Conservation (phyloP, 2,888 invertebrate species). For the Caenorhabditis virilis region DNA sequence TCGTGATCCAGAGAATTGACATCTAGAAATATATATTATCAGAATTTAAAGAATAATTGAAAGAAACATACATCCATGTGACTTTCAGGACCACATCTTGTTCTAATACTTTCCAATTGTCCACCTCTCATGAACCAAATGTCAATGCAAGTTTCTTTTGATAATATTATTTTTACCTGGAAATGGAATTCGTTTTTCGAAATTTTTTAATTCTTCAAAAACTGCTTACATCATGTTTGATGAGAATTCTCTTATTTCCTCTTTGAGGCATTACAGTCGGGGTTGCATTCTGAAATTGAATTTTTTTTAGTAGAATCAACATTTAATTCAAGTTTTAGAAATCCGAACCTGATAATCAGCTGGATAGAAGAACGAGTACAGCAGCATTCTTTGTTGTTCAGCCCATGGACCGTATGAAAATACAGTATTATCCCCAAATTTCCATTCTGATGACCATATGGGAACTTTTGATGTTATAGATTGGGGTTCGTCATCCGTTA, state of each 20-base stretch:
- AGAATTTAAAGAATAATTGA: not conserved
- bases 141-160: slow-evolving; percentile 91
- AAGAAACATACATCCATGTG: slow-evolving; percentile 77
- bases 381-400: slow-evolving; percentile 89
- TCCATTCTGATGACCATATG: slow-evolving; percentile 62
- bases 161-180: slow-evolving; percentile 76
- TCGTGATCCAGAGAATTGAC: slow-evolving; percentile 91
- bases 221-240: slow-evolving; percentile 75
- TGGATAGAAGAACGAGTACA: slow-evolving; percentile 95
- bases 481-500: slow-evolving; percentile 41
- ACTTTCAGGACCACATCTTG: slow-evolving; percentile 91
- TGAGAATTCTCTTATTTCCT: slow-evolving; percentile 50
- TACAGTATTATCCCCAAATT: slow-evolving; percentile 88
- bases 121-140: slow-evolving; percentile 90
- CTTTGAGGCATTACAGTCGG: slow-evolving; percentile 42
- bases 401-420: slow-evolving; percentile 99
- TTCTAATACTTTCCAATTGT: slow-evolving; percentile 90
- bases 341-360: slow-evolving; percentile 68
- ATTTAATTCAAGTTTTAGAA: not conserved
- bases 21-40: slow-evolving; percentile 71
- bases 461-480: slow-evolving; percentile 50
- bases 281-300: slow-evolving; percentile 15
- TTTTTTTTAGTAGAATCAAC: no score
- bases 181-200: not conserved
- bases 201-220: not conserved